These are phyloP conservation scores for Nebria brevicollis DNA, from an alignment of 2,888 invertebrate species.

Conservation along the genomic window DNA sequence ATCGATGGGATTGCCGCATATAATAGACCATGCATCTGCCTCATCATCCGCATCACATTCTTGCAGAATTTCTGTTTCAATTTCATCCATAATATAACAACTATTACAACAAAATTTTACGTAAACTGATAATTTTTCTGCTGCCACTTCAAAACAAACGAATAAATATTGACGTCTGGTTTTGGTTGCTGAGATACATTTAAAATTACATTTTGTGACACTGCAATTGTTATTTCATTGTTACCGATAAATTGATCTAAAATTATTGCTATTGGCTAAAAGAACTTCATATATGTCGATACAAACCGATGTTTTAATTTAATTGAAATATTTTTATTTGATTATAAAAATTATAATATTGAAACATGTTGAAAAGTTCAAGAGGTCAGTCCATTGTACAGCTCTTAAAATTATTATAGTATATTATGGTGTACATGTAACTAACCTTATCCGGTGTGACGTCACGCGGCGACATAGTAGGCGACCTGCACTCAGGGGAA, in stretches of 20 bases:
- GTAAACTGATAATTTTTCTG: background rate
- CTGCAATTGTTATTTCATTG: background rate
- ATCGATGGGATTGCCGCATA: conserved; percentile 10
- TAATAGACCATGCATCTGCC: conserved; percentile 14
- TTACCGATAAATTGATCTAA: background rate
- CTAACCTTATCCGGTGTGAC: conserved; percentile 61
- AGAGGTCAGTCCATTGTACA: background rate
- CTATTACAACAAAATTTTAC: background rate
- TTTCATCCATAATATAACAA: conserved; percentile 7
- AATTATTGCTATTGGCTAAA: background rate
- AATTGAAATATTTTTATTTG: too few species aligned
- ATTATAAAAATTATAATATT: too few species aligned
- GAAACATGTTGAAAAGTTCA: background rate
- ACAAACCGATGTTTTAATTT: background rate
- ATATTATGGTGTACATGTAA: background rate
- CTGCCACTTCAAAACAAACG: conserved; percentile 7
- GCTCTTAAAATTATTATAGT: background rate
- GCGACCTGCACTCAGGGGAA: conserved; percentile 52
- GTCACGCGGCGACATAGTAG: conserved; percentile 59
- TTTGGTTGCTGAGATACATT: background rate
- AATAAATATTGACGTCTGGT: background rate
- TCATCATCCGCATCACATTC: background rate
- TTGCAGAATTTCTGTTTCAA: background rate
- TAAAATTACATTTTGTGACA: background rate
- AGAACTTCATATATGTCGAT: background rate